Conservation (phyloP, 2,888 invertebrate species). For the Pandemis cinnamomeana region DNA sequence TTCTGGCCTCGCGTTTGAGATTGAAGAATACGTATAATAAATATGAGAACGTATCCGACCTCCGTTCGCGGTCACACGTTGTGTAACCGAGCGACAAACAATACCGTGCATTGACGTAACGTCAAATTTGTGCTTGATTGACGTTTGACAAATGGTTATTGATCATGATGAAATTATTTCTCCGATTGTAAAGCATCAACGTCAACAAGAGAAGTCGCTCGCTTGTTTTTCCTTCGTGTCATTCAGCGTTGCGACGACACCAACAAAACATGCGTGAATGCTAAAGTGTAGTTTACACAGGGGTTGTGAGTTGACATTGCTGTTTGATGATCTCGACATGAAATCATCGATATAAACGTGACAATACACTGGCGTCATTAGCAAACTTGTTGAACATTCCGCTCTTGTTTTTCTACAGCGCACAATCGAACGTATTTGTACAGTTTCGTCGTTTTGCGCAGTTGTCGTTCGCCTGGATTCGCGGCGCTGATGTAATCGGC, state of each 20-base stretch:
- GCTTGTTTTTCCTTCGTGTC: not conserved
- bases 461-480: conserved; percentile 56
- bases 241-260: not conserved
- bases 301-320: conserved; percentile 66
- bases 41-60: conserved; percentile 83
- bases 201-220: not conserved
- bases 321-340: conserved; percentile 64
- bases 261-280: not conserved
- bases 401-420: conserved; percentile 63
- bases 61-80: conserved; percentile 79
- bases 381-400: conserved; percentile 64
- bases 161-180: conserved; percentile 49
- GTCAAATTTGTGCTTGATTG: conserved; percentile 57
- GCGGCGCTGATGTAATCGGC: conserved; percentile 67
- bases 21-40: conserved; percentile 83
- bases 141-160: conserved; percentile 55
- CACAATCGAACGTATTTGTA: conserved; percentile 69
- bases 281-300: conserved; percentile 44
- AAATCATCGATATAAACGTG: conserved; percentile 68
- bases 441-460: conserved; percentile 78
- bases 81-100: conserved; percentile 79
- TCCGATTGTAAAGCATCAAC: conserved; percentile 39
- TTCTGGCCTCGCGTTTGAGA: conserved; percentile 74
- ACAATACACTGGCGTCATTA: conserved; percentile 66
- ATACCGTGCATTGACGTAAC: conserved; percentile 68